Evolutionary conservation across 1,140 invertebrate species (phyloP), one percentile per base, ranked within the genome.

Genomic region (Drosophila azteca): DNA sequence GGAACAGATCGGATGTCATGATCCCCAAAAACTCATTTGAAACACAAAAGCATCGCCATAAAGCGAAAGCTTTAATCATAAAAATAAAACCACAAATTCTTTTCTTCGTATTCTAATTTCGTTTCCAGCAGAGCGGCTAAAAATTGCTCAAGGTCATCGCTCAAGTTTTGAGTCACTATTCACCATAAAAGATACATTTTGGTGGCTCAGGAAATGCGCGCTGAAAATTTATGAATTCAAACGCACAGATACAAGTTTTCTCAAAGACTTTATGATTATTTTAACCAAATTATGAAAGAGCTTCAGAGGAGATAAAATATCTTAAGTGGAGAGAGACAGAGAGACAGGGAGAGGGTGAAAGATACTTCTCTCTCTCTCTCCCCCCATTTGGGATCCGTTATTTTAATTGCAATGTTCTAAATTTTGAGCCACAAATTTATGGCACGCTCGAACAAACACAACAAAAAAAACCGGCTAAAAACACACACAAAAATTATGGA

Each of bases 321-420:
- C 24, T 26, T 26, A 26, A 5, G 24, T 26, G 24, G 24, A 4
- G 44, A 24, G 31, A 29, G 50, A 13, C 50, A 69, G 68, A 26
- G 51, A 57, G 63, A 68, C 43, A 49, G 57, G 51, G 64, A 35
- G 65, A 65, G 20, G 52, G 41, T 15, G 15, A 31, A 24, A 72
- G 8, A 9, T 3, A 3, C 11, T 39, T 3, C 35, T 13, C 35
- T 35, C 26, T 65, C 26, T 53, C 20, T 29, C 9, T 60, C 17
- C 2, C n/a, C 5, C 24, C 2, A 29, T 20, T 66, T 15, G 26
- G 31, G 15, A 50, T 69, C 74, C 53, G 74, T 77, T 77, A 77
- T 77, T 77, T 77, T 70, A 77, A 70, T 61, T 77, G 73, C 73
- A 77, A 63, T 68, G 66, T 77, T 77, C 73, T 77, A 68, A 70